Evolutionary conservation across 2,113 vertebrate genomes (phyloP), one percentile per base, ranked within the genome.

Genomic region (Pipa parva): DNA sequence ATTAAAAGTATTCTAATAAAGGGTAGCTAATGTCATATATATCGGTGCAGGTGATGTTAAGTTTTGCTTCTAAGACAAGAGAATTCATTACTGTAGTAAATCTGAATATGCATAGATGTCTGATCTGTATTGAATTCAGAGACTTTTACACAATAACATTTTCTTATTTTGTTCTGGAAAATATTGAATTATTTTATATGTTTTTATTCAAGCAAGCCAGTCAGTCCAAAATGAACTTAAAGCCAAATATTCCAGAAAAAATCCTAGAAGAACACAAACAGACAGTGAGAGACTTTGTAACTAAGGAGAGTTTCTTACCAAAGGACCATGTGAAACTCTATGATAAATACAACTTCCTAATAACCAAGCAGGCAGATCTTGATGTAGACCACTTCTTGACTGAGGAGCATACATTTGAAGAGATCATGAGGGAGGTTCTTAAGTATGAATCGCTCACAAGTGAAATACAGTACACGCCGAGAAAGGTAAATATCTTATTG

Each of bases 381-480:
- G 86, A 92, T n/a, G 71, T 81, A 12, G 83, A 89, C 21, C 76
- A 78, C 4, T 93, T 95, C 75, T 84, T 97, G 27, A 29, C 50
- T 5, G 84, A 90, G 71, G 74, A 84, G 27, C 88, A 83, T 59
- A 80, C 73, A 37, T 92, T 92, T 63, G 82, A 93, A 60, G 89
- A 85, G 67, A 80, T 88, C 48, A 85, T 90, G 81, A 76, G 13
- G 0, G 88, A 95, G 80, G 83, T 90, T 45, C 52, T 62, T 1
- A 90, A 85, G 67, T 95, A 91, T 73, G 81, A 89, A 75, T 58
- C 84, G n/a, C 82, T 94, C 15, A 77, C 78, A 5, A 78, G 93
- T 13, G 88, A 93, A 75, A 92, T 96, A 72, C 85, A 85, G 74
- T 90, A 82, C 37, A 83, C 75, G 3, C 81, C 80, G 45, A 75